These are phyloP conservation scores for Eclectus roratus DNA, from an alignment of 2,113 vertebrate genomes.

Conservation along the genomic window DNA sequence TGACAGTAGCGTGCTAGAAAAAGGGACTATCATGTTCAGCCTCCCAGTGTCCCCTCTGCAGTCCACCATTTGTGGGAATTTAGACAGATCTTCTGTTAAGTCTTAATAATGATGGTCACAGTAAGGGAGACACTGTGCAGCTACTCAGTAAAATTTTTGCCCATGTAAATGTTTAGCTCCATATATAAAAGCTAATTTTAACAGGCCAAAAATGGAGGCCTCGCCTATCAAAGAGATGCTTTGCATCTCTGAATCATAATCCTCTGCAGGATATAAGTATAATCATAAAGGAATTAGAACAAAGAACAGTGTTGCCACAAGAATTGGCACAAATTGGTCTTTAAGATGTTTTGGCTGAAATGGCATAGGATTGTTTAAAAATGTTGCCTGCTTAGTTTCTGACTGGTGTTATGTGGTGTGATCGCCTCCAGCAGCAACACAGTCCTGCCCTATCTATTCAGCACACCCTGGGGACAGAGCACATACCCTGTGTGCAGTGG, in stretches of 20 bases:
- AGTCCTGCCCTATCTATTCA: background rate
- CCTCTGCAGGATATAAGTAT: background rate
- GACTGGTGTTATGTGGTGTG: rapidly evolving
- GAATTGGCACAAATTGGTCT: background rate
- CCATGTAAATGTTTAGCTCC: background rate
- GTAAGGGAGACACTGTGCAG: background rate
- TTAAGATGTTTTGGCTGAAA: background rate
- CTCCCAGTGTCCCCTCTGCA: background rate
- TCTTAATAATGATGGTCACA: background rate
- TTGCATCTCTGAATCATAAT: background rate
- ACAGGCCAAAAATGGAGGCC: background rate
- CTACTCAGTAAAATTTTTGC: background rate
- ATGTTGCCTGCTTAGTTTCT: background rate
- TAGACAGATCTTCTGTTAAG: background rate
- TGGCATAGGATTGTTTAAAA: rapidly evolving
- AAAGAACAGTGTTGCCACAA: background rate
- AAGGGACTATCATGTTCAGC: background rate
- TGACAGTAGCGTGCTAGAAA: background rate
- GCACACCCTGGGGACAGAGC: background rate
- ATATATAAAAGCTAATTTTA: background rate
- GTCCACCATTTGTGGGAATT: background rate
- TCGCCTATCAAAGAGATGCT: background rate
- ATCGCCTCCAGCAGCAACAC: background rate
- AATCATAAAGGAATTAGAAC: background rate
- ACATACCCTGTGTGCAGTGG: rapidly evolving